phyloP scores from a whole-genome alignment of 1,140 invertebrate genomes.

The Dinoponera quadriceps region DNA sequence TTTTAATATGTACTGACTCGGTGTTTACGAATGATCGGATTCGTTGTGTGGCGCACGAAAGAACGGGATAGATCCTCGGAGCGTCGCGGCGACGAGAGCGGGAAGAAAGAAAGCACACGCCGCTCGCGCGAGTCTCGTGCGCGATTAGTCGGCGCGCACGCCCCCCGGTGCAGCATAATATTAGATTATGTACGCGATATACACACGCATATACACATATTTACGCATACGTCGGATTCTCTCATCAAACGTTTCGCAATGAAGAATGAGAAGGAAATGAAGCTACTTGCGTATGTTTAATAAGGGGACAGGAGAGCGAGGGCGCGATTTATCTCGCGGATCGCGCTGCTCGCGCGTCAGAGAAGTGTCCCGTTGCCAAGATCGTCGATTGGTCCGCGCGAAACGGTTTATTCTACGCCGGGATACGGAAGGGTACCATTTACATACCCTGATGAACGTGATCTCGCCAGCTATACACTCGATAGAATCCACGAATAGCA shows the following conservation, averaged over 20 bases:
- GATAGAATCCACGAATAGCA: background rate
- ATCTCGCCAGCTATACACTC: background rate
- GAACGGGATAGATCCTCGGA: no score
- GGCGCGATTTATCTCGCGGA: background rate
- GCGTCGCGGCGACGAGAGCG: no score
- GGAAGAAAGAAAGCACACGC: background rate
- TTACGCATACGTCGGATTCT: background rate
- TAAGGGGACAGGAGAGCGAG: background rate
- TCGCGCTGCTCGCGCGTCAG: background rate
- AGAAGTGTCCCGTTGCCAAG: background rate
- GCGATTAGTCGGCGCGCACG: background rate
- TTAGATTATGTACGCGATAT: background rate
- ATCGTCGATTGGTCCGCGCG: background rate
- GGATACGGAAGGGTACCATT: background rate
- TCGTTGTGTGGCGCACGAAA: no score
- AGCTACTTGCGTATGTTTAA: background rate
- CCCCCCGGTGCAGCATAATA: background rate
- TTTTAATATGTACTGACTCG: no score
- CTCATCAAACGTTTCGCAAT: background rate
- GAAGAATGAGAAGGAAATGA: background rate
- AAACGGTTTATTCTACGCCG: background rate
- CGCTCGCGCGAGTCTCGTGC: background rate
- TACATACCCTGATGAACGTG: slow-evolving; percentile 8
- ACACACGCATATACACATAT: background rate
- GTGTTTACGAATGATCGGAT: no score